Evolutionary conservation across 2,797 vertebrate genomes (phyloP), one percentile per base, ranked within the genome.

Genomic region (Lutjanus campechanus): DNA sequence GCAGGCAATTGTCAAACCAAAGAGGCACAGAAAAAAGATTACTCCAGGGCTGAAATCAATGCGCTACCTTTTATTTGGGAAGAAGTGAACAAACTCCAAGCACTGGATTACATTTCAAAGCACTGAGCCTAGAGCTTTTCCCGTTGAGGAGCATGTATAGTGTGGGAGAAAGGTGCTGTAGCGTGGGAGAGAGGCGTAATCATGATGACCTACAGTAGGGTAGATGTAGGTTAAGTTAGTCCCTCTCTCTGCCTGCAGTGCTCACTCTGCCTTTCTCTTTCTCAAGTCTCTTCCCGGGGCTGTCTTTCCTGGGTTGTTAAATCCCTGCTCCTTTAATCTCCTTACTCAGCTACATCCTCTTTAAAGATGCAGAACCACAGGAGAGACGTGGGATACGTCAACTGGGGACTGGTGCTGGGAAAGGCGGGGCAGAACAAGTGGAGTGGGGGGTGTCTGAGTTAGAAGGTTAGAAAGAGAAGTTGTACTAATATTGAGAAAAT

Each of bases 291-390:
- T 83, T 93, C 87, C 86, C 90, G 69, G 91, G 93, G 91, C 86
- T 90, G 89, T 89, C 92, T 89, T 94, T 91, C 91, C 92, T 93
- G 90, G 90, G 84, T 88, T 88, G 92, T 95, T 95, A 96, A 97
- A 96, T 95, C 91, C 94, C 93, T 90, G 94, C 94, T 90, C 91
- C 92, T 95, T 95, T 96, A 96, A 96, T 96, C 95, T 95, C 90
- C 92, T 95, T 93, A 94, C 87, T 94, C 91, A 93, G 92, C 94
- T 95, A 91, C 94, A 96, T 94, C 91, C 94, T 96, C 95, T 96
- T 97, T 96, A 96, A 96, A 97, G 95, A 97, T 93, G 95, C 95
- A 96, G 91, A 92, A 89, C 84, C 86, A 78, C 83, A 79, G 73
- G 90, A 88, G 90, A 89, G 91, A 89, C 77, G 88, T 56, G 74